Evolutionary conservation across 2,888 invertebrate genomes (phyloP), one percentile per base, ranked within the genome.

Genomic region (Andrena haemorrhoa): DNA sequence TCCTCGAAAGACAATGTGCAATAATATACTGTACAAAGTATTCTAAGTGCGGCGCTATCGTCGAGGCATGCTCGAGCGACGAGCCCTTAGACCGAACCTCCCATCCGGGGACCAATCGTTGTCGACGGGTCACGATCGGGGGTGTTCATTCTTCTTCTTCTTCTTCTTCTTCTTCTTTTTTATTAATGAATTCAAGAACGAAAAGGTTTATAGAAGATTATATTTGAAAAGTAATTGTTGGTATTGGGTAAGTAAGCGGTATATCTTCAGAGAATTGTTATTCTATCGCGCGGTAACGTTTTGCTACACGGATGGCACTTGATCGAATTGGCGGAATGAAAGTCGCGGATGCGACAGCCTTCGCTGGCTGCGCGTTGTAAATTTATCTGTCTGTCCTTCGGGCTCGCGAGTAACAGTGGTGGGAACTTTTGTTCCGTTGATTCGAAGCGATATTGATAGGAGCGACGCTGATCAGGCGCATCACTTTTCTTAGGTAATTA

Each of bases 1-100:
- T 58, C 63, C 63, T 51, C 70, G 53, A 89, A 83, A 92, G 91
- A 92, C 90, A 89, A 91, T 92, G 93, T 93, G 93, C 93, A 93
- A 93, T 93, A 93, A 83, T 90, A 92, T 79, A 66, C 90, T 93
- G 92, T 93, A 93, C 93, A 93, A 93, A 93, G 90, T 93, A 93
- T 91, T 90, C 89, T 92, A 92, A 92, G 91, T 90, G 90, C 92
- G 69, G 23, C 53, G 35, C 35, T 58, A 35, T 33, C 56, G 35
- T 23, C n/a, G 53, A n/a, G 10, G 56, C 4, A 4, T 10, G 56
- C 56, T 56, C 56, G 56, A 23, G 23, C 10, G 56, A 26, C 41
- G 53, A 53, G 53, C 53, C 41, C 41, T 41, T 16, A 41, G 53
- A 53, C n/a, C 20, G 49, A 47, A 65, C 23, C 64, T 6, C 41